Evolutionary conservation across 2,888 invertebrate genomes (phyloP), one percentile per base, ranked within the genome.

Genomic region (Lasioglossum marginatum): DNA sequence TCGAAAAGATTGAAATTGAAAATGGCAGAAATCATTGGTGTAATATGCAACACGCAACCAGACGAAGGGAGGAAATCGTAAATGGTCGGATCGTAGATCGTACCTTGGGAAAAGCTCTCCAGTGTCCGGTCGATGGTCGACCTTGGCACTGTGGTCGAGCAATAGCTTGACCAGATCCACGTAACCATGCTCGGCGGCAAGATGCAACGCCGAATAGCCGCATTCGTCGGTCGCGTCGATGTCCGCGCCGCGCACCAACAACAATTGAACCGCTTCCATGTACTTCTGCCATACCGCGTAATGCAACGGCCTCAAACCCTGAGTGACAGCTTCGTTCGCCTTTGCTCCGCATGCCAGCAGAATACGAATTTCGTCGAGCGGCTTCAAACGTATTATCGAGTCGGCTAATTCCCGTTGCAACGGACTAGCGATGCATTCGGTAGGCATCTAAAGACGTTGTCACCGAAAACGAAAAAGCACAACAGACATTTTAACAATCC

Each of bases 251-350:
- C 98, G 96, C 0, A 98, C 98, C 68, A 99, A 95, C 75, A 99
- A 96, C 78, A 98, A 96, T 79, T 97, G 96, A 0, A 98, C 97
- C 0, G 98, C 98, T 91, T 98, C 98, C 88, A 97, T 96, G 94
- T 97, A 97, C 45, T 98, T 96, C 94, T 98, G 98, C 97, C 98
- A 98, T 88, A 98, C 98, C 0, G 99, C 99, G 95, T 99, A 99
- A 95, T 99, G 99, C 57, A 99, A 95, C 0, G 99, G 98, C 82
- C 97, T 96, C 73, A 99, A 96, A 2, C 99, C 99, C 94, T 98
- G 98, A 0, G 97, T 97, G 48, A 98, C 98, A 40, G 97, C 97
- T 90, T 97, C 97, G 93, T 97, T 97, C 37, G 97, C 97, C 96
- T 97, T 98, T 10, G 98, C 98, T 5, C 99, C 99, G 93, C 98